Evolutionary conservation across 2,888 invertebrate genomes (phyloP).

Genomic region (Panopea generosa): DNA sequence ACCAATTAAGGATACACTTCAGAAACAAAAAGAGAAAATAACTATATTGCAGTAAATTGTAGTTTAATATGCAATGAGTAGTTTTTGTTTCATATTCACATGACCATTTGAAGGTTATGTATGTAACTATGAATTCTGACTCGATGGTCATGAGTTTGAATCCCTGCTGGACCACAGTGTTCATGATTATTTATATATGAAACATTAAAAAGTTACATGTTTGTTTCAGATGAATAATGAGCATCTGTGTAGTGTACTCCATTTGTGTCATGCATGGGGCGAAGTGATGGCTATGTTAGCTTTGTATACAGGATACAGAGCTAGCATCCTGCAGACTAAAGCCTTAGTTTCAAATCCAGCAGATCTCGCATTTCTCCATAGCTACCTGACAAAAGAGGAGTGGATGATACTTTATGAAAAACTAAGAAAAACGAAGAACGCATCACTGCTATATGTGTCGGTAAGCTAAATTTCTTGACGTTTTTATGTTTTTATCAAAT

Average conservation of each 20-base stretch:
- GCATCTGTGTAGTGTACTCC: slow-evolving; percentile 11
- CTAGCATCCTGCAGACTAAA: slow-evolving; percentile 14
- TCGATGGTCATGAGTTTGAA: too few relatives aligned
- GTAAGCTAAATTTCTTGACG: slow-evolving; percentile 29
- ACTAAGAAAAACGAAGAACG: slow-evolving; percentile 35
- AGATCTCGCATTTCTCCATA: slow-evolving; percentile 49
- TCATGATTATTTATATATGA: too few relatives aligned
- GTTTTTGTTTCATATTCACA: too few relatives aligned
- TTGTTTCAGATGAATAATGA: not conserved
- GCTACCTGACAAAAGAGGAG: slow-evolving; percentile 43
- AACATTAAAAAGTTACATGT: too few relatives aligned
- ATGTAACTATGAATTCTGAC: too few relatives aligned
- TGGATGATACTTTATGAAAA: slow-evolving; percentile 56
- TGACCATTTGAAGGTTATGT: too few relatives aligned
- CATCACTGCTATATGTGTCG: slow-evolving; percentile 43
- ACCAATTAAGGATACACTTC: too few relatives aligned
- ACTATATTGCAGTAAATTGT: too few relatives aligned
- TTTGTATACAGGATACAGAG: slow-evolving; percentile 48
- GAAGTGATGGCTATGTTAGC: slow-evolving; percentile 62
- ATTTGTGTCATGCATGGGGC: slow-evolving; percentile 63
- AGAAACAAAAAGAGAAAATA: too few relatives aligned
- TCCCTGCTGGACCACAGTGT: too few relatives aligned
- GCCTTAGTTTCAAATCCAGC: slow-evolving; percentile 25
- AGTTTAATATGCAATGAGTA: too few relatives aligned
- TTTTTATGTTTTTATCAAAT: too few relatives aligned